Evolutionary conservation across 2,888 invertebrate species (phyloP), one percentile per base, ranked within the genome.

Genomic region (Meta bourneti): DNA sequence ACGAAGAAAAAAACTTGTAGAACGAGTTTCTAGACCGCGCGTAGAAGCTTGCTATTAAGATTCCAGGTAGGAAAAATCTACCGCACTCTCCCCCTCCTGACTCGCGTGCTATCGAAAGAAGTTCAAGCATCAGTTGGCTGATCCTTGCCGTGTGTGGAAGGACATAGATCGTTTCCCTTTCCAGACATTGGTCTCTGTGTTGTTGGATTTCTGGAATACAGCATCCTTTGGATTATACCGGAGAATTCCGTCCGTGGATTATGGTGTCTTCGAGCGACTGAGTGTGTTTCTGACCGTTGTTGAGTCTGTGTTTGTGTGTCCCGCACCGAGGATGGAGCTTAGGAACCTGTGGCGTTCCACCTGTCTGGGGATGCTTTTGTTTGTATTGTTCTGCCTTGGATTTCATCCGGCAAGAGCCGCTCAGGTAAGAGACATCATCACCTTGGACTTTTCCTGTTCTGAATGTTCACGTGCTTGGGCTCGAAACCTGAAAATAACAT

Each of bases 21-120:
- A 87, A 87, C 91, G 54, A 91, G 91, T 91, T 91, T 34, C 85
- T 81, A 51, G 72, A n/a, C 49, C 88, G 87, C 34, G 34, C 34
- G 34, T 34, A 34, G 34, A 34, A 34, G 34, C 34, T 19, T 80
- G 90, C 84, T 78, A 90, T 90, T 90, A 90, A 90, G 90, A 90
- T 90, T 90, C 90, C 90, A 81, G 90, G 77, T 90, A 90, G 80
- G 61, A 61, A 80, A 81, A 16, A 61, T 51, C 78, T 49, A 51
- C 80, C 69, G 52, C 51, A 34, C 77, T 71, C 69, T 71, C 34
- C 54, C 16, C 51, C 51, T 9, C 54, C 72, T 54, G 48, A 79
- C 77, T 78, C 54, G 72, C 54, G 19, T 52, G 80, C 61, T 34
- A 34, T 34, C 52, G 79, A 79, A 86, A 71, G 80, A 72, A 79